phyloP scores from a whole-genome alignment of 35 echinoderm and acorn worm genomes.

The Strongylocentrotus purpuratus region DNA sequence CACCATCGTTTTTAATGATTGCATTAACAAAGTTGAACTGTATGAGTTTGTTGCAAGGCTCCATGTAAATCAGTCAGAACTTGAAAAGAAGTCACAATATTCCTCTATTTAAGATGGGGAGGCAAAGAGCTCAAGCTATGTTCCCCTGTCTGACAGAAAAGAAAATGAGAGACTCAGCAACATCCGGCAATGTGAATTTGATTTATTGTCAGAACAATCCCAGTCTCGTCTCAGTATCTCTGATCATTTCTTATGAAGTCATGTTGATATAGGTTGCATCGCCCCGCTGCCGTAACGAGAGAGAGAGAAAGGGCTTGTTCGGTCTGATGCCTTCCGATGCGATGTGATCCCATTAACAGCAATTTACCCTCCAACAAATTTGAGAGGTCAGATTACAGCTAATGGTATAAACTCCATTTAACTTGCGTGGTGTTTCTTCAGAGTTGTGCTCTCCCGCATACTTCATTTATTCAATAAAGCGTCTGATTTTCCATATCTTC shows the following conservation, averaged over 20 bases:
- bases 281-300: background rate
- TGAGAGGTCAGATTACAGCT: conserved; percentile 33
- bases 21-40: background rate
- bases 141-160: background rate
- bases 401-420: conserved; percentile 32
- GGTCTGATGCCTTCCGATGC: background rate
- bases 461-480: conserved; percentile 13
- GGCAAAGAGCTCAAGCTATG: background rate
- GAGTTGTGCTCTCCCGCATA: background rate
- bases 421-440: background rate
- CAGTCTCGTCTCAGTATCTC: background rate
- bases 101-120: background rate
- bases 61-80: background rate
- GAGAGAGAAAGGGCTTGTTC: background rate
- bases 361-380: conserved; percentile 11
- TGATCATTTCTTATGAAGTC: background rate
- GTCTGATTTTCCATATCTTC: background rate
- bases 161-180: background rate
- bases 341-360: conserved; percentile 37
- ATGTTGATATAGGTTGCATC: background rate
- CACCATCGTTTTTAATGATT: background rate
- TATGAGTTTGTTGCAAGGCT: background rate
- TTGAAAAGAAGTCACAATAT: background rate
- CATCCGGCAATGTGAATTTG: background rate
- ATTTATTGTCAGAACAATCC: background rate